Evolutionary conservation across 2,797 vertebrate species (phyloP).

Genomic region (Clarias pachynema): DNA sequence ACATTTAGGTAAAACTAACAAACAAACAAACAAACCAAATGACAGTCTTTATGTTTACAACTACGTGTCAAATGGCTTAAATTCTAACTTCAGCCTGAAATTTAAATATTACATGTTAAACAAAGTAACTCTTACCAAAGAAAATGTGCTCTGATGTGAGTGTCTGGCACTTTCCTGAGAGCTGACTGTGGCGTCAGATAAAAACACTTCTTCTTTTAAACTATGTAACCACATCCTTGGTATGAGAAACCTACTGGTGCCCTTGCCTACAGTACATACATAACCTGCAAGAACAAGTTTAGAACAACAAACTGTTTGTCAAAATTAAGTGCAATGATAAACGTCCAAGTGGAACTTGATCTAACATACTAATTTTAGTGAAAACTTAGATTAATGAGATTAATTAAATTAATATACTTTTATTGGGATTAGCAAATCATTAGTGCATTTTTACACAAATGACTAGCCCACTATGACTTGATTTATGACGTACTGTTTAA

Average conservation of each 20-base stretch:
- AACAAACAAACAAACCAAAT: too few relatives aligned
- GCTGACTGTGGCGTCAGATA: conserved; percentile 44
- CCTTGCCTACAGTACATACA: conserved; percentile 30
- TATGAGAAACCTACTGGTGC: conserved; percentile 49
- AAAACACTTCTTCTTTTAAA: conserved; percentile 73
- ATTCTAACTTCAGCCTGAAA: neutral
- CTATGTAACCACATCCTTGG: conserved; percentile 76
- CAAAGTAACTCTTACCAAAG: conserved; percentile 34
- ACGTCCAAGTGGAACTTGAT: too few relatives aligned
- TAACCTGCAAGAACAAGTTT: conserved; percentile 42
- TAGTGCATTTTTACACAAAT: neutral
- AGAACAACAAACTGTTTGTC: conserved; percentile 19
- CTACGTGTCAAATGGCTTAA: neutral
- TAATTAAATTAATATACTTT: neutral
- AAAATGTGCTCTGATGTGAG: conserved; percentile 12
- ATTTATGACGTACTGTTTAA: neutral
- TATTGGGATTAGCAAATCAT: neutral
- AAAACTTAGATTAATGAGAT: too few relatives aligned
- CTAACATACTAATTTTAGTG: too few relatives aligned
- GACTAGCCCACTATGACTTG: neutral
- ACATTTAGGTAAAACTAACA: neutral
- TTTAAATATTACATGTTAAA: neutral
- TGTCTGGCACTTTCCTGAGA: conserved; percentile 20
- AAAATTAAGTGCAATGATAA: neutral
- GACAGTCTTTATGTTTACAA: neutral